phyloP scores from a whole-genome alignment of 2,888 invertebrate genomes.

The Thelaira solivaga region DNA sequence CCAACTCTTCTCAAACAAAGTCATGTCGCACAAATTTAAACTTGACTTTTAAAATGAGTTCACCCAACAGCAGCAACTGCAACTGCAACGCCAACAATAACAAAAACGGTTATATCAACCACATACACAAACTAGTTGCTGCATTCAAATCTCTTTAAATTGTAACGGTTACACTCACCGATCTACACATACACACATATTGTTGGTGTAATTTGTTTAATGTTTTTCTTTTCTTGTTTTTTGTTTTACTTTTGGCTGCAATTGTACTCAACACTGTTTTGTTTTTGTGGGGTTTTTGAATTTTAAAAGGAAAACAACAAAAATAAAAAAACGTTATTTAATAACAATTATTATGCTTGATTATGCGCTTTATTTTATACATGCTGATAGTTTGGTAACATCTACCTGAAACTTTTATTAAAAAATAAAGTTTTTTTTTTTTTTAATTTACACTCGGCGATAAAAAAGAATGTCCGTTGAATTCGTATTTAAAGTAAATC shows the following conservation, averaged over 20 bases:
- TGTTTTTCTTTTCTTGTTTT: not conserved
- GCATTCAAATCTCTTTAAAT: conserved; percentile 16
- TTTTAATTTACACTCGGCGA: not conserved
- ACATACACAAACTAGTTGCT: too few relatives aligned
- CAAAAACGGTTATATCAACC: not conserved
- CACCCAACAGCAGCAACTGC: conserved; percentile 8
- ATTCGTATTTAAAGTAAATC: too few relatives aligned
- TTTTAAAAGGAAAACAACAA: not conserved
- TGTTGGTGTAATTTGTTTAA: not conserved
- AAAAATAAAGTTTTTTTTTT: too few relatives aligned
- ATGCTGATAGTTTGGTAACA: conserved; percentile 8
- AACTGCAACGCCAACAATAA: not conserved
- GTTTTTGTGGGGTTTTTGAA: not conserved
- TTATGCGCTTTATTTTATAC: conserved; percentile 1
- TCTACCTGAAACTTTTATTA: not conserved
- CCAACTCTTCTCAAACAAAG: conserved; percentile 12
- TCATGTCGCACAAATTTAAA: conserved; percentile 58
- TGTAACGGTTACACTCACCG: conserved; percentile 22
- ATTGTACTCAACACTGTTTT: not conserved
- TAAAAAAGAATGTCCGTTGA: not conserved
- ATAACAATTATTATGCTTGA: conserved; percentile 36
- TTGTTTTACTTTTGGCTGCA: not conserved
- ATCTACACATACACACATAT: not conserved
- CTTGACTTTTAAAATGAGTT: conserved; percentile 60
- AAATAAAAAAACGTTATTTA: conserved; percentile 24